These are phyloP conservation scores for Incurvaria masculella DNA, from an alignment of 2,888 invertebrate species.

Conservation along the genomic window DNA sequence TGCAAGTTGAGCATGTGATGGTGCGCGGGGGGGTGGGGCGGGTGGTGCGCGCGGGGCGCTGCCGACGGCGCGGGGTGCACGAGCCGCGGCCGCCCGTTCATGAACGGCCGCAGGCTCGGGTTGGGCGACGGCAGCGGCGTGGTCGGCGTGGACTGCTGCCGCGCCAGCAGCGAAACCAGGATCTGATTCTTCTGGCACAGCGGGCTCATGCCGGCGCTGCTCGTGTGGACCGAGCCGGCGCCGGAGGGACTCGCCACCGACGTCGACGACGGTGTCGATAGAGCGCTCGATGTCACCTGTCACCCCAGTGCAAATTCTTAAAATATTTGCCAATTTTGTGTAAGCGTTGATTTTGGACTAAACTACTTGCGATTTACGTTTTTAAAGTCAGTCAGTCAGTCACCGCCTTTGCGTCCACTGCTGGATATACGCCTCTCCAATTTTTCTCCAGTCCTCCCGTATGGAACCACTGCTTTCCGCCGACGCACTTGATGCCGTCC, in stretches of 20 bases:
- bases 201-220: conserved; percentile 53
- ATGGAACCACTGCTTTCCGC: no score
- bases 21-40: conserved; percentile 27
- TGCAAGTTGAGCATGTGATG: conserved; percentile 17
- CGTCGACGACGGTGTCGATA: conserved; percentile 52
- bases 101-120: conserved; percentile 55
- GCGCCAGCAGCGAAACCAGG: conserved; percentile 77
- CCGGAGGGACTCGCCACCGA: conserved; percentile 35
- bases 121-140: conserved; percentile 67
- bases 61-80: conserved; percentile 23
- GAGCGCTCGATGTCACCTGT: conserved; percentile 56
- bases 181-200: conserved; percentile 83
- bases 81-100: conserved; percentile 27
- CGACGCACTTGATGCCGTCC: no score
- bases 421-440: no score
- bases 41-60: conserved; percentile 32
- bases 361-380: no score
- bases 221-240: conserved; percentile 30
- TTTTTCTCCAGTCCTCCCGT: no score
- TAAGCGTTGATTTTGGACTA: no score
- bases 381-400: no score
- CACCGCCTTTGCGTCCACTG: no score
- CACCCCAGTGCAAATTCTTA: no score
- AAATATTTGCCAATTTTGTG: no score
- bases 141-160: conserved; percentile 65